A percentile compares a stretch with the other conserved stretches of the same genome.
Conservation (phyloP, 2,113 vertebrate genomes). For the Phaethornis superciliosus region DNA sequence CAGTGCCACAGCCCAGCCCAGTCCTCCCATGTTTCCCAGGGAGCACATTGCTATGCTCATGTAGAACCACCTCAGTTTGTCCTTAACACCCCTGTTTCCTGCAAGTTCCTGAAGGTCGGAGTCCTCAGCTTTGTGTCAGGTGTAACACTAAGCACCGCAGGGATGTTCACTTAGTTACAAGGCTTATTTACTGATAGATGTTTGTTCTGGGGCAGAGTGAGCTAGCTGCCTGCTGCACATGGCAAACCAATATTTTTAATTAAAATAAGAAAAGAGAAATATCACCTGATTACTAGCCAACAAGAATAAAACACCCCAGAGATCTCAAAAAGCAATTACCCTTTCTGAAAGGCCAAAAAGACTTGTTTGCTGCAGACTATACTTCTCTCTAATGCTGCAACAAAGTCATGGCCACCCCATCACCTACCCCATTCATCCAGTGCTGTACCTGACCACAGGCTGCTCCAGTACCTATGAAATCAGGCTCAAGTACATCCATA, state of each 20-base stretch:
- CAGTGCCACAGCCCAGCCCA: background rate
- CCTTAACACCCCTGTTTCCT: background rate
- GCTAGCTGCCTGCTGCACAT: background rate
- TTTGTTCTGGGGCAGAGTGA: background rate
- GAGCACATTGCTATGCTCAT: background rate
- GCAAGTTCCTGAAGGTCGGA: background rate
- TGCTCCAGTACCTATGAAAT: background rate
- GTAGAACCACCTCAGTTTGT: background rate
- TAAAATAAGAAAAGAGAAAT: conserved; percentile 21
- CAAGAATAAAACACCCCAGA: conserved; percentile 1
- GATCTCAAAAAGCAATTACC: conserved; percentile 14
- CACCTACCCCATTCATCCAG: background rate
- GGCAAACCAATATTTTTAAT: conserved; percentile 35
- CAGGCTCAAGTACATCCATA: background rate
- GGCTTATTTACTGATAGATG: background rate
- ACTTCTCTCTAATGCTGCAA: background rate
- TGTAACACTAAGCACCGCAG: background rate
- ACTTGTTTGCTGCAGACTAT: background rate
- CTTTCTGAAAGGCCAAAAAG: background rate
- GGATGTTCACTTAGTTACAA: background rate
- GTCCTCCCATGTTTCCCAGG: background rate
- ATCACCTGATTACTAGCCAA: background rate
- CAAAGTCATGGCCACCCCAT: background rate
- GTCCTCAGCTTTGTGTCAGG: background rate
- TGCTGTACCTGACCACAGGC: background rate